Evolutionary conservation across 2,797 vertebrate genomes (phyloP).

Genomic region (Brotula barbata): DNA sequence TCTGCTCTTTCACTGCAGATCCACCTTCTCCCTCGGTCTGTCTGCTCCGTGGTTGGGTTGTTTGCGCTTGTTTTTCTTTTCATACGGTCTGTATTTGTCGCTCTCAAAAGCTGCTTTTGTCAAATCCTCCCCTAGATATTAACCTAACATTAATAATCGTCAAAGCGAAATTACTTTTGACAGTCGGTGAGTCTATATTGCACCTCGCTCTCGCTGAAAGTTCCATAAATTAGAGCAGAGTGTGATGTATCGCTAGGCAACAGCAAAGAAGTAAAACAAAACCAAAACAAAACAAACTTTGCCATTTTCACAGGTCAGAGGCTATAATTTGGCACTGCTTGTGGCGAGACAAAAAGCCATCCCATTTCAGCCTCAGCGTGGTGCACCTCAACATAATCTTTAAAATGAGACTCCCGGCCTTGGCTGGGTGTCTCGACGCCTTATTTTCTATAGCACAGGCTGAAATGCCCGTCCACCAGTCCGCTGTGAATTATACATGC

Average conservation of each 20-base stretch:
- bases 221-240: conserved; percentile 32
- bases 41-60: too few relatives aligned
- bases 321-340: conserved; percentile 64
- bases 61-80: neutral
- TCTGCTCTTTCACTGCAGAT: neutral
- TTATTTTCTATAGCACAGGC: conserved; percentile 37
- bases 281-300: conserved; percentile 33
- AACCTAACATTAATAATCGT: conserved; percentile 31
- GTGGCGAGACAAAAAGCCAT: conserved; percentile 55
- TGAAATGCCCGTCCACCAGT: conserved; percentile 45
- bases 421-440: conserved; percentile 53
- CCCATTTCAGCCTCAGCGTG: conserved; percentile 56
- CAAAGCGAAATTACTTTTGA: conserved; percentile 50
- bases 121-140: conserved; percentile 28
- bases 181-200: conserved; percentile 33
- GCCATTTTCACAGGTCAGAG: conserved; percentile 52
- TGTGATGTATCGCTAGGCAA: conserved; percentile 34
- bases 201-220: conserved; percentile 28
- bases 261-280: conserved; percentile 34
- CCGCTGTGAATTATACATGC: conserved; percentile 71
- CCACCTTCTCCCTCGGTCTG: neutral
- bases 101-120: conserved; percentile 28
- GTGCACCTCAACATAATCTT: conserved; percentile 67
- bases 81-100: conserved; percentile 15
- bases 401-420: conserved; percentile 34